A percentile compares a stretch with the other conserved stretches of the same genome.
Conservation (phyloP, 2,888 invertebrate species). For the Punctoribates punctum region DNA sequence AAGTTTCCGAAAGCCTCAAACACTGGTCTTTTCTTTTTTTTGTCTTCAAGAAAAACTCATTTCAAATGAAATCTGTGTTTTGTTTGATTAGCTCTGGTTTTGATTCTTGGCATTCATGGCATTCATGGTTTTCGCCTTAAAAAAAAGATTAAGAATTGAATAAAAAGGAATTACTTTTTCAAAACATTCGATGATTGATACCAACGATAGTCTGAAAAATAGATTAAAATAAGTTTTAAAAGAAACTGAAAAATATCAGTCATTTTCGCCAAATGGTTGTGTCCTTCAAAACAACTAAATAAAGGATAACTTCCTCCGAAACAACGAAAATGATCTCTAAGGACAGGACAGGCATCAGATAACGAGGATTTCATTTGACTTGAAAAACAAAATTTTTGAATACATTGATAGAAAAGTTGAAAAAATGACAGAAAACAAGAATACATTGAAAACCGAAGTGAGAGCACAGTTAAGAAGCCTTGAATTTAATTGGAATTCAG, state of each 20-base stretch:
- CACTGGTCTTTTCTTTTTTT: background rate
- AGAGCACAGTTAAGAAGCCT: background rate
- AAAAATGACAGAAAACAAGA: background rate
- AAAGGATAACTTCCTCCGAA: background rate
- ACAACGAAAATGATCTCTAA: background rate
- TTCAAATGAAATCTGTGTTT: background rate
- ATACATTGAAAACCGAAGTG: background rate
- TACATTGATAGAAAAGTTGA: background rate
- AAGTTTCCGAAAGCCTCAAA: too few species aligned
- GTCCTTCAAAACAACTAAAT: background rate
- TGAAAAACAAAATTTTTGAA: background rate
- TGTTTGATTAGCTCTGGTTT: background rate
- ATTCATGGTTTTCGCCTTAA: background rate
- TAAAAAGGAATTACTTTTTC: background rate
- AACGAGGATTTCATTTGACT: background rate
- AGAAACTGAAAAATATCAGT: background rate
- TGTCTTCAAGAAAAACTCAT: background rate
- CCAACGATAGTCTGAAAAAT: background rate
- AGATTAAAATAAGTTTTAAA: background rate
- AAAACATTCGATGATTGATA: conserved; percentile 1
- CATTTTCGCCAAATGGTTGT: background rate
- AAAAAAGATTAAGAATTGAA: background rate
- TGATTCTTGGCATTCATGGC: background rate
- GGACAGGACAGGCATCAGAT: too few species aligned
- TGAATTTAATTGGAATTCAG: background rate